phyloP scores from a whole-genome alignment of 2,797 vertebrate species.

The Strix occidentalis region DNA sequence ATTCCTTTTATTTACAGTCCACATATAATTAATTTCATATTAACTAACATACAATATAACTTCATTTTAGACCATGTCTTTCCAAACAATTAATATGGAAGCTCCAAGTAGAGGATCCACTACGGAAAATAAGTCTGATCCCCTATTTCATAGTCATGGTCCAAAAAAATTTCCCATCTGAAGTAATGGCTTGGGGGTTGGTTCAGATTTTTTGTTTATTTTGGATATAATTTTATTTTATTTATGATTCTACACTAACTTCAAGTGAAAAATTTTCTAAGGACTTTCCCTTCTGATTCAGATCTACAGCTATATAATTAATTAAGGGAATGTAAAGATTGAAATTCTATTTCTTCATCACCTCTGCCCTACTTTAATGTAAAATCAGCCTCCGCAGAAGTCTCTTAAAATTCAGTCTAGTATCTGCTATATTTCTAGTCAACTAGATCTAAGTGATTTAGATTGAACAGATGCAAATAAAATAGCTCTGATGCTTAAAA shows the following conservation, averaged over 20 bases:
- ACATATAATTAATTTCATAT: neutral
- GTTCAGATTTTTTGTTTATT: neutral
- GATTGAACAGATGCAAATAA: neutral
- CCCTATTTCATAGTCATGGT: neutral
- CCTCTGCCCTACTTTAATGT: neutral
- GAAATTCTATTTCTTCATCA: neutral
- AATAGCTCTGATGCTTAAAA: neutral
- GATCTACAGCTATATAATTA: neutral
- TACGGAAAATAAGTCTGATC: neutral
- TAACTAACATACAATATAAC: neutral
- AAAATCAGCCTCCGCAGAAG: neutral
- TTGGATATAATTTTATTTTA: neutral
- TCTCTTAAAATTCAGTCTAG: neutral
- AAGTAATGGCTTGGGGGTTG: neutral
- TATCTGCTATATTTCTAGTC: neutral
- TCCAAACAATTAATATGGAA: neutral
- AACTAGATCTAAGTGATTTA: neutral
- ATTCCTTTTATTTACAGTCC: neutral
- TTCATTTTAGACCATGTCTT: neutral
- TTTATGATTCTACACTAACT: neutral
- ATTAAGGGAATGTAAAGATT: neutral
- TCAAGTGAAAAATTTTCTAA: neutral
- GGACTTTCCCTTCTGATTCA: neutral
- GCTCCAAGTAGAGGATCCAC: neutral
- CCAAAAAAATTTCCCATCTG: neutral